Conservation (phyloP, 2,797 vertebrate genomes). For the Chaetophractus vellerosus region DNA sequence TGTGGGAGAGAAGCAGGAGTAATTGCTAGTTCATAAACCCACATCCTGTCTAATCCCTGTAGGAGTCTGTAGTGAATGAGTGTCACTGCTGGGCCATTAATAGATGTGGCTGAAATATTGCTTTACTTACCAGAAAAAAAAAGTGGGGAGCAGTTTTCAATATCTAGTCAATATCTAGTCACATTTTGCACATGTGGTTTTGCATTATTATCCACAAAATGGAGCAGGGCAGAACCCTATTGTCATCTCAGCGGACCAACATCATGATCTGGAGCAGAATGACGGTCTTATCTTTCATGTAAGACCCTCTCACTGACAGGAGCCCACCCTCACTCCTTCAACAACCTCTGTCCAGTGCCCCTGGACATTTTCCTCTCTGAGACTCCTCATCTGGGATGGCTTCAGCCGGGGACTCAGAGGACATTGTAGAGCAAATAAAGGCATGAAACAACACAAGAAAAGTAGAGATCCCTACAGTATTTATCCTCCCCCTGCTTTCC, state of each 20-base stretch:
- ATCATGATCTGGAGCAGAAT: background rate
- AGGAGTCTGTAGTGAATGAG: background rate
- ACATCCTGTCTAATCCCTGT: background rate
- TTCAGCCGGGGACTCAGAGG: background rate
- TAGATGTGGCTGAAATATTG: constrained; percentile 8
- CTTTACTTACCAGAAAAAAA: constrained; percentile 3
- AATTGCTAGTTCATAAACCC: background rate
- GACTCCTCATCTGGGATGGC: background rate
- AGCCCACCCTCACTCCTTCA: no score
- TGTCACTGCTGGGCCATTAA: background rate
- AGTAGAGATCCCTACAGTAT: background rate
- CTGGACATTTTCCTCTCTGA: background rate
- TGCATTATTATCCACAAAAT: background rate
- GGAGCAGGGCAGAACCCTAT: background rate
- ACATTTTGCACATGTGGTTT: background rate
- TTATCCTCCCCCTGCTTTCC: background rate
- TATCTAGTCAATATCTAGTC: background rate
- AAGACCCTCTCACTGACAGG: background rate
- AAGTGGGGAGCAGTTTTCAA: background rate
- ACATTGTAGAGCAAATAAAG: background rate
- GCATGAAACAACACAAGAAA: background rate
- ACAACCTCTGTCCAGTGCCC: background rate
- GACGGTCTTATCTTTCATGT: background rate
- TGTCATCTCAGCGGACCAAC: background rate
- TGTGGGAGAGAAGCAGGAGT: background rate